phyloP scores from a whole-genome alignment of 1,140 invertebrate species.

The Trichonephila clavipes region DNA sequence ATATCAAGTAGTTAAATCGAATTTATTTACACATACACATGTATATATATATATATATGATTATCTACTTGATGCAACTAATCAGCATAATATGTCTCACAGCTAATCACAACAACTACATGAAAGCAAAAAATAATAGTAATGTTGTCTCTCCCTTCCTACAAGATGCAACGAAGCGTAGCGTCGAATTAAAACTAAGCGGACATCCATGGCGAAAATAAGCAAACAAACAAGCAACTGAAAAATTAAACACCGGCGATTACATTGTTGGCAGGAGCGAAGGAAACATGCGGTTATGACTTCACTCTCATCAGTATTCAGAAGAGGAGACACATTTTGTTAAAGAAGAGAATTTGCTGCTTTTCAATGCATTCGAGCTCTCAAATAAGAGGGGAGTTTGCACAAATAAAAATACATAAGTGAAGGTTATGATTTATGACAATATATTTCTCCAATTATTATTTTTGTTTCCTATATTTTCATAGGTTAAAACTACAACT shows the following conservation, averaged over 20 bases:
- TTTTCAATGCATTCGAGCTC: slow-evolving; percentile 61
- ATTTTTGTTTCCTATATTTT: no score
- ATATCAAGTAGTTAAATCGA: no score
- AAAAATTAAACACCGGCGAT: slow-evolving; percentile 68
- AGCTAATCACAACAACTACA: neutral
- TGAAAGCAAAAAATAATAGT: neutral
- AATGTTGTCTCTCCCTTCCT: no score
- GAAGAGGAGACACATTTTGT: slow-evolving; percentile 64
- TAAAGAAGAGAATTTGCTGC: slow-evolving; percentile 44
- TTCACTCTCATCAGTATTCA: slow-evolving; percentile 69
- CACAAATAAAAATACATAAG: neutral
- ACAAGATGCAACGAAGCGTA: slow-evolving; percentile 1
- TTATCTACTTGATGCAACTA: no score
- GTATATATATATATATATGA: no score
- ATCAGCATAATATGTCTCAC: neutral
- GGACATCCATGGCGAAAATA: slow-evolving; percentile 16
- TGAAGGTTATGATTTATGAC: no score
- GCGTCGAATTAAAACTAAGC: slow-evolving; percentile 46
- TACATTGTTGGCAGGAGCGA: slow-evolving; percentile 69
- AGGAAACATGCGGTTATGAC: slow-evolving; percentile 73
- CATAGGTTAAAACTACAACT: no score
- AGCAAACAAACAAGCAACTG: slow-evolving; percentile 62
- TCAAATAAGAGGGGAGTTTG: slow-evolving; percentile 19
- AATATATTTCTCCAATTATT: no score
- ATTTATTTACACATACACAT: no score